Conservation (phyloP, 2,797 vertebrate genomes). For the Betta splendens region DNA sequence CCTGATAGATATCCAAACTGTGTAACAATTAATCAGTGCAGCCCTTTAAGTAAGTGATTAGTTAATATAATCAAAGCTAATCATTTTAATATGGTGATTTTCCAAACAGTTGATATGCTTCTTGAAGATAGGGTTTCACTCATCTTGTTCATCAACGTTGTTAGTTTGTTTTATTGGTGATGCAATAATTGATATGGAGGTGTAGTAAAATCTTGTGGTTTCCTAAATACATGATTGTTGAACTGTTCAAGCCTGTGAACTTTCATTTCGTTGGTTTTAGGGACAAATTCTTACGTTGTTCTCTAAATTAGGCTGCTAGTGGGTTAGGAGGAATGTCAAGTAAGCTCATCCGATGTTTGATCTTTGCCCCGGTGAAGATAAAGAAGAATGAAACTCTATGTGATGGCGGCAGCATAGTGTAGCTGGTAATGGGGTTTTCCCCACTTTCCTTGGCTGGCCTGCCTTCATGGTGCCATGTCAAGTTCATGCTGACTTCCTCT, state of each 20-base stretch:
- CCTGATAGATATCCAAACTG: conserved; percentile 45
- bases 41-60: not conserved
- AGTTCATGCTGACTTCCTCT: not conserved
- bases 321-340: conserved; percentile 1
- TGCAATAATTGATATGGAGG: no score
- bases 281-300: no score
- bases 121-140: not conserved
- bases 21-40: not conserved
- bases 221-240: no score
- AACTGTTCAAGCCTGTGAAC: no score
- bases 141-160: no score
- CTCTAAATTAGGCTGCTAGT: conserved; percentile 1
- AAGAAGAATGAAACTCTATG: conserved; percentile 28
- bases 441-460: not conserved
- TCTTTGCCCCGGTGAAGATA: conserved; percentile 21
- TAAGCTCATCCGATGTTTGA: conserved; percentile 5
- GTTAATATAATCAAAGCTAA: not conserved
- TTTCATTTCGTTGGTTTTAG: no score
- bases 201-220: no score
- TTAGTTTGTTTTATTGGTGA: no score
- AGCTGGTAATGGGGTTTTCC: conserved; percentile 1
- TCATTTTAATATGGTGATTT: not conserved
- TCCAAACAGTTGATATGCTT: not conserved
- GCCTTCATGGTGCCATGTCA: not conserved
- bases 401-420: conserved; percentile 4